Evolutionary conservation across 2,113 vertebrate species (phyloP).

Genomic region (Nycticorax nycticorax): DNA sequence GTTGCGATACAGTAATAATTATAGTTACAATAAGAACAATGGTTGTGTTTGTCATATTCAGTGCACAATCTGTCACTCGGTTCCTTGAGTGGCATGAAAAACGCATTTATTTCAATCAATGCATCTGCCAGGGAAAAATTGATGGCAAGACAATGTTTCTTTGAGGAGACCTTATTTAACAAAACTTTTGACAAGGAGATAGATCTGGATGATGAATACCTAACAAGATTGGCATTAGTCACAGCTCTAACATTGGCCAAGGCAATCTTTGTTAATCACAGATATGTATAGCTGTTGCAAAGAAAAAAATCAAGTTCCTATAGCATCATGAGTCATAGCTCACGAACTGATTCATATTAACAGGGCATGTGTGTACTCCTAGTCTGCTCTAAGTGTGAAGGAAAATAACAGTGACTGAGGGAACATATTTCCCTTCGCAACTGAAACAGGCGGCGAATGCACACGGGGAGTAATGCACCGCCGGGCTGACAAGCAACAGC

Average conservation of each 20-base stretch:
- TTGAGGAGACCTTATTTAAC: constrained; percentile 7
- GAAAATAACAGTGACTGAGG: constrained; percentile 25
- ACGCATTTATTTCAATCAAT: constrained; percentile 2
- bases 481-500: neutral
- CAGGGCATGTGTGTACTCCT: constrained; percentile 30
- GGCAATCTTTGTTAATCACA: neutral
- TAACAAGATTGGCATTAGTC: neutral
- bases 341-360: neutral
- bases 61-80: neutral
- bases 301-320: neutral
- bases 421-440: neutral
- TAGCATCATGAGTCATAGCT: neutral
- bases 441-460: neutral
- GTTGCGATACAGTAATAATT: neutral
- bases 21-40: neutral
- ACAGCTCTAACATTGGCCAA: neutral
- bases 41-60: neutral
- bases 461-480: neutral
- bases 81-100: neutral
- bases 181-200: constrained; percentile 40
- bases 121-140: neutral
- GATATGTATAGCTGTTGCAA: neutral
- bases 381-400: neutral
- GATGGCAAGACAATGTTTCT: constrained; percentile 32
- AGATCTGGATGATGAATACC: constrained; percentile 6